Percentiles rank a stretch among this genome's conserved stretches.
Evolutionary conservation across 1,140 invertebrate species (phyloP).

Genomic region (Maconellicoccus hirsutus): DNA sequence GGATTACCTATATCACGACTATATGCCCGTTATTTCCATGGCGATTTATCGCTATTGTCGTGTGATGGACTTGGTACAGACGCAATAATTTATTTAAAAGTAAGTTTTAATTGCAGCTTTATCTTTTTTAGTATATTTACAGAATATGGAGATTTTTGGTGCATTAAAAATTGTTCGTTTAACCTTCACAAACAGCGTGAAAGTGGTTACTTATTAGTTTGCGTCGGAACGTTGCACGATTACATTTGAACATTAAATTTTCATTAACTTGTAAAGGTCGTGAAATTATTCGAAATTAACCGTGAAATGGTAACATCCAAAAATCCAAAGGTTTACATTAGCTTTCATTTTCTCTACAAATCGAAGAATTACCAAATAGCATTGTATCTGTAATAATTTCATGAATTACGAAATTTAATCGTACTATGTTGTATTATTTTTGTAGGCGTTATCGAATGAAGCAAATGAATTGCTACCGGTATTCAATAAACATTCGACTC

Average conservation of each 20-base stretch:
- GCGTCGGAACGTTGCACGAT: not conserved
- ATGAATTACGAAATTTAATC: no score
- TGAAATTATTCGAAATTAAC: not conserved
- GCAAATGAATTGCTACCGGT: constrained; percentile 91
- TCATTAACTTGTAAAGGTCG: not conserved
- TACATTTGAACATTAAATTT: not conserved
- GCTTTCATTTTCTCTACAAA: no score
- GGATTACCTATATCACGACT: constrained; percentile 90
- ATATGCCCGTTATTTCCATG: constrained; percentile 96
- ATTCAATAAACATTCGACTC: constrained; percentile 88
- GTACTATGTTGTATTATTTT: constrained; percentile 29
- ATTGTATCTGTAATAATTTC: no score
- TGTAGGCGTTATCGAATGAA: constrained; percentile 80
- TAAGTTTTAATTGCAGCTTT: constrained; percentile 36
- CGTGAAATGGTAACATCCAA: no score
- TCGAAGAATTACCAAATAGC: no score
- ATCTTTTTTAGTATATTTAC: not conserved
- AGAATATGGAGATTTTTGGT: not conserved
- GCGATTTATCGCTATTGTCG: constrained; percentile 81
- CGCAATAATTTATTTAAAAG: constrained; percentile 92
- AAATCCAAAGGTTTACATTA: no score
- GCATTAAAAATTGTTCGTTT: no score
- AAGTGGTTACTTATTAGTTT: no score
- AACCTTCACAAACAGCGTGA: no score
- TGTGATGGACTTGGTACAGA: constrained; percentile 96